These are phyloP conservation scores for Deroptyus accipitrinus DNA, from an alignment of 2,113 vertebrate genomes.

Conservation along the genomic window DNA sequence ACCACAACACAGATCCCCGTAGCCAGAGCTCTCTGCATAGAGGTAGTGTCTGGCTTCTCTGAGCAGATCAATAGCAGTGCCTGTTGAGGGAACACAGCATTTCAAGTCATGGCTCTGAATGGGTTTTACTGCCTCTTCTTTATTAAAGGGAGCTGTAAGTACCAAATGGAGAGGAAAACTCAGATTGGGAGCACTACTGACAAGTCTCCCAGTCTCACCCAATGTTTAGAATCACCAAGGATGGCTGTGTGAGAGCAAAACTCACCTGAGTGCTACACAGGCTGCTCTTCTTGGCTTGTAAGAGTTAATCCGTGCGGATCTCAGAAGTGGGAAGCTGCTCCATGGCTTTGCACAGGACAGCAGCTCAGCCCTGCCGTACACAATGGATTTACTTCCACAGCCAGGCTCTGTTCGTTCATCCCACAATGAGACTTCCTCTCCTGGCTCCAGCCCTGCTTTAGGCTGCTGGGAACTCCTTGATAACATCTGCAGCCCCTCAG, in stretches of 20 bases:
- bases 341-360: background rate
- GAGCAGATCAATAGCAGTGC: background rate
- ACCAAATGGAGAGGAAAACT: background rate
- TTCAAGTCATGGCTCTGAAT: background rate
- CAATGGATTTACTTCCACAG: background rate
- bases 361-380: background rate
- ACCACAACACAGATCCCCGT: background rate
- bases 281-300: background rate
- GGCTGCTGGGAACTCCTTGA: background rate
- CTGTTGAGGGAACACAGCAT: background rate
- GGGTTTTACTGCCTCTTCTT: background rate
- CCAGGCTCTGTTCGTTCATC: background rate
- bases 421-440: background rate
- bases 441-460: background rate
- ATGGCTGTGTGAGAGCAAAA: background rate
- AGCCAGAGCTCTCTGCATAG: background rate
- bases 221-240: background rate
- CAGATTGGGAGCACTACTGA: background rate
- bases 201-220: background rate
- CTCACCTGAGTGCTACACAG: background rate
- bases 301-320: background rate
- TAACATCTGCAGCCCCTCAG: background rate
- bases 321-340: background rate
- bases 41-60: background rate
- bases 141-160: background rate